These are phyloP conservation scores for Acrocephalus arundinaceus DNA, from an alignment of 2,113 vertebrate genomes.

Conservation along the genomic window DNA sequence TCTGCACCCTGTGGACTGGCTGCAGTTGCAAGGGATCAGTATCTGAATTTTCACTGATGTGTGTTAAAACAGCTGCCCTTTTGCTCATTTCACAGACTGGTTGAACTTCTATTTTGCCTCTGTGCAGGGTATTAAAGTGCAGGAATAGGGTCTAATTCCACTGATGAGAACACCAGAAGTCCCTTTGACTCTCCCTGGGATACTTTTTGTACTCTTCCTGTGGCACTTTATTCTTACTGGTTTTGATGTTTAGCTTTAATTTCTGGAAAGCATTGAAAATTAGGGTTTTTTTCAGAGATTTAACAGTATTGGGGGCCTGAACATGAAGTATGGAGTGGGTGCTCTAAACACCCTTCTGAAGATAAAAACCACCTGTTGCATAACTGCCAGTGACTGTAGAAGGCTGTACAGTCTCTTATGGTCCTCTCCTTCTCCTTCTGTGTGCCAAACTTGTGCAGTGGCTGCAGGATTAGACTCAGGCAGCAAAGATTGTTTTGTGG, in stretches of 20 bases:
- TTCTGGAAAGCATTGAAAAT: not conserved
- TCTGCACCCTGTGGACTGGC: not conserved
- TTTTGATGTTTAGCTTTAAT: not conserved
- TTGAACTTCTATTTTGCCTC: not conserved
- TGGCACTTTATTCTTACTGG: accelerated
- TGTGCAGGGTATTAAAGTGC: not conserved
- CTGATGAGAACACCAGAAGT: not conserved
- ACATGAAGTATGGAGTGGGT: not conserved
- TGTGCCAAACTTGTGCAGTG: not conserved
- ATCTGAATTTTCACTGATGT: not conserved
- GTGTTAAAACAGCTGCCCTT: not conserved
- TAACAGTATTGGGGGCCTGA: not conserved
- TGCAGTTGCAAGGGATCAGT: not conserved
- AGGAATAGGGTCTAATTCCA: not conserved
- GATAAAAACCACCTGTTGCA: not conserved
- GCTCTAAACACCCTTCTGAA: not conserved
- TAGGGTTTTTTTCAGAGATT: not conserved
- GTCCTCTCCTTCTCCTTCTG: not conserved
- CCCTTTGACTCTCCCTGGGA: not conserved
- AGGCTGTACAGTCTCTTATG: not conserved
- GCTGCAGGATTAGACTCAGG: not conserved
- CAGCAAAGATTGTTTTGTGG: not conserved
- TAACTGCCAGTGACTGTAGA: not conserved
- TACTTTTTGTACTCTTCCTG: not conserved
- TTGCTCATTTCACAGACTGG: not conserved